These are phyloP conservation scores for Drosophila bunnanda DNA, from an alignment of 2,888 invertebrate genomes.

Conservation along the genomic window DNA sequence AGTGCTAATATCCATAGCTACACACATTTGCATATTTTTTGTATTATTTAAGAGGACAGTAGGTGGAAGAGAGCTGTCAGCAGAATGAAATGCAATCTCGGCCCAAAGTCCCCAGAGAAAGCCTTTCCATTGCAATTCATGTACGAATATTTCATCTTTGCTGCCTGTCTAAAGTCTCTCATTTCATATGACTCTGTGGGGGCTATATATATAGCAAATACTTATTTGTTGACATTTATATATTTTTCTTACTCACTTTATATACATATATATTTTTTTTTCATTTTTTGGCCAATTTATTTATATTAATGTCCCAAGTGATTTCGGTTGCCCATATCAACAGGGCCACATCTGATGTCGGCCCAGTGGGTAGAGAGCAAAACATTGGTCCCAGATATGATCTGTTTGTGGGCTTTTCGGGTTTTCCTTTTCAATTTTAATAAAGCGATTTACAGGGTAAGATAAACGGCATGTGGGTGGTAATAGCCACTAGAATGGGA, in stretches of 20 bases:
- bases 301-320: slow-evolving; percentile 53
- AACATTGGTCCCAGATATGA: slow-evolving; percentile 17
- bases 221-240: slow-evolving; percentile 40
- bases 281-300: slow-evolving; percentile 46
- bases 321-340: slow-evolving; percentile 49
- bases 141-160: slow-evolving; percentile 19
- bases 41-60: slow-evolving; percentile 30
- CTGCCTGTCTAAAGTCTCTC: slow-evolving; percentile 16
- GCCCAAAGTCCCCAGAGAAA: slow-evolving; percentile 14
- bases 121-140: slow-evolving; percentile 15
- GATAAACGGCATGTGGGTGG: neutral
- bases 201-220: slow-evolving; percentile 27
- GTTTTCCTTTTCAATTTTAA: slow-evolving; percentile 32
- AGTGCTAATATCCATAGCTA: slow-evolving; percentile 3
- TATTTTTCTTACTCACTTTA: slow-evolving; percentile 17
- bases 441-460: slow-evolving; percentile 24
- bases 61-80: slow-evolving; percentile 12
- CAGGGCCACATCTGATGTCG: slow-evolving; percentile 22
- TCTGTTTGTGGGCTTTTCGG: slow-evolving; percentile 24
- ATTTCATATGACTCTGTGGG: slow-evolving; percentile 13
- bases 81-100: slow-evolving; percentile 46
- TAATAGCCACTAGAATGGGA: neutral
- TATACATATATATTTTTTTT: slow-evolving; percentile 7
- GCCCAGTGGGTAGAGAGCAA: too few relatives aligned
- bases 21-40: slow-evolving; percentile 21